Evolutionary conservation across 1,140 invertebrate species (phyloP), one percentile per base, ranked within the genome.

Genomic region (Lasaia peninsularis): DNA sequence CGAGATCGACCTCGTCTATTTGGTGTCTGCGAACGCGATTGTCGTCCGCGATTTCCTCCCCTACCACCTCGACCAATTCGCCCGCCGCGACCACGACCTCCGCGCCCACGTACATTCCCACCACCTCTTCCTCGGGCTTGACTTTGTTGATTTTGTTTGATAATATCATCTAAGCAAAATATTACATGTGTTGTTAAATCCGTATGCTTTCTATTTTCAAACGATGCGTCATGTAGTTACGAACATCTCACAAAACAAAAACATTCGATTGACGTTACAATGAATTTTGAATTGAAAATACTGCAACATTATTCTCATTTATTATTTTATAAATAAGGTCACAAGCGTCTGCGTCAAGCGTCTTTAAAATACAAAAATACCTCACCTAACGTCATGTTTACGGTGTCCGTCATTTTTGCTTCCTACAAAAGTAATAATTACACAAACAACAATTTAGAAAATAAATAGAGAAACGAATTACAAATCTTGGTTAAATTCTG

Each of bases 311-410:
- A 0, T 9, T 10, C 3, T 8, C 0, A 18, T 0, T 18, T 0
- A 18, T 16, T 10, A 16, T 4, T 28, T n/a, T n/a, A n/a, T n/a
- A n/a, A n/a, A n/a, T n/a, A n/a, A n/a, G n/a, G n/a, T n/a, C n/a
- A n/a, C 14, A 10, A 6, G 20, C 8, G 12, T 52, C 8, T 20
- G 4, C 11, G 3, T 12, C 10, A 33, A 34, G 31, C 8, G 24
- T 28, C 8, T 20, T 33, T 35, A 28, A 48, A 6, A 53, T 32
- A 34, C 33, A 5, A 32, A 44, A 58, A 34, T 34, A 12, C 12
- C 73, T 71, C 75, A 86, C 85, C 85, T 52, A 88, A 63, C 59
- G 85, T 86, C 81, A 88, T 82, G 77, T 88, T 86, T 21, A 85
- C 76, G 32, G 82, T 71, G 54, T 88, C 85, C 18, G 76, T 70